Evolutionary conservation across 2,113 vertebrate species (phyloP), one percentile per base, ranked within the genome.

Genomic region (Cyprinus carpio): DNA sequence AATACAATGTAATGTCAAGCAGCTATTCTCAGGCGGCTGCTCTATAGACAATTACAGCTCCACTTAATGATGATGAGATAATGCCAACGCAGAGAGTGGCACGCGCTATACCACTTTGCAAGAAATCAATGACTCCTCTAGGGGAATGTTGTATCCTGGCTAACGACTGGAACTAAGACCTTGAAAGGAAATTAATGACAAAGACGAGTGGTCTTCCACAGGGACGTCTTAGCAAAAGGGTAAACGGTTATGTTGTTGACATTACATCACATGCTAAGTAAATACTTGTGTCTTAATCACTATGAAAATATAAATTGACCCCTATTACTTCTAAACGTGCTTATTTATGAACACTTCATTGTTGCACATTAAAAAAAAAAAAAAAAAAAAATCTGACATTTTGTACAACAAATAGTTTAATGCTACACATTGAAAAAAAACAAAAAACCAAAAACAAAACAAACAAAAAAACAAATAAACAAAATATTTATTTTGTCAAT

Each of bases 1-100:
- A 98, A 98, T 96, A 96, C 93, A 94, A 96, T 95, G 93, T 97
- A 97, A 98, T 97, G 97, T 98, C 97, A 97, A 96, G 96, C 96
- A 96, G 95, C 96, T 94, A 95, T 88, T 96, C 93, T 96, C 95
- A 90, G 93, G 95, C 94, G 93, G 95, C 96, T 95, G 64, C 54
- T 71, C 94, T 95, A 96, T 95, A 94, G 96, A 96, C 97, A 96
- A 97, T 97, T 96, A 96, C 92, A 95, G 92, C 93, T 92, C 95
- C 95, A 95, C 95, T 96, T 96, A 95, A 94, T 92, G 94, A 94
- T 96, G 95, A 96, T 95, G 93, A 95, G 62, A 79, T 86, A 65
- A 69, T 64, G 54, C 46, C 75, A 67, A 82, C 72, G 85, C 43
- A 67, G 71, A 82, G 60, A 80, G 65, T 40, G 77, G 77, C 84